Base-by-base conservation (phyloP, 2,888 invertebrate species). In the Zygogramma bicolorata region DNA sequence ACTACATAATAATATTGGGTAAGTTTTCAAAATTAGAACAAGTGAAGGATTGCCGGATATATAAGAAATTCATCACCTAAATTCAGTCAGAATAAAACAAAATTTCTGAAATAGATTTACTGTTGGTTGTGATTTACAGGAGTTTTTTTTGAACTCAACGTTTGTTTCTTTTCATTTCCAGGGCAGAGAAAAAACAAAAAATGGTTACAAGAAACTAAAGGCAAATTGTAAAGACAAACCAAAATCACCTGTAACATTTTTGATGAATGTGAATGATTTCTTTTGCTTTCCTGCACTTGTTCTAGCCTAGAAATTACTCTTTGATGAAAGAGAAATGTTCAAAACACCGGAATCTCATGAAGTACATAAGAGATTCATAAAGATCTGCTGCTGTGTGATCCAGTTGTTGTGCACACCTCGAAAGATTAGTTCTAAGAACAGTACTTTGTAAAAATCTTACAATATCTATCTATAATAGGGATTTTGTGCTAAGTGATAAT, bases 401-500 rank as follows among this genome's bases (percentile, higher is more conserved):
- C 22, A 15, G 38, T 29, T 40, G 57, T 66, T 66, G 62, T 31
- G 66, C 46, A 8, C 40, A 53, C 65, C 60, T 25, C 34, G 38
- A 73, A 72, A 72, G 65, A 72, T 69, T 69, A 69, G 62, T 73
- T 68, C 65, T 57, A 57, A 73, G 69, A 73, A 46, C 40, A 29
- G 22, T 40, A 61, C 10, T 70, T 76, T 66, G 76, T 76, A 76
- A 71, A 77, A 77, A 76, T 68, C 76, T 77, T 77, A 74, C 29
- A 53, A 53, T 53, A 53, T n/a, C 53, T 53, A 53, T 53, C 65
- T 53, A n/a, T n/a, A n/a, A n/a, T 40, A 68, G 62, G 67, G 67
- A 67, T 69, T 76, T 80, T 80, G 78, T 80, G 78, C 77, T 75
- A 78, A 73, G 77, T 79, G 75, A 77, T 80, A 74, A 76, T 70